Evolutionary conservation across 2,797 vertebrate species (phyloP).

Genomic region (Podargus strigoides): DNA sequence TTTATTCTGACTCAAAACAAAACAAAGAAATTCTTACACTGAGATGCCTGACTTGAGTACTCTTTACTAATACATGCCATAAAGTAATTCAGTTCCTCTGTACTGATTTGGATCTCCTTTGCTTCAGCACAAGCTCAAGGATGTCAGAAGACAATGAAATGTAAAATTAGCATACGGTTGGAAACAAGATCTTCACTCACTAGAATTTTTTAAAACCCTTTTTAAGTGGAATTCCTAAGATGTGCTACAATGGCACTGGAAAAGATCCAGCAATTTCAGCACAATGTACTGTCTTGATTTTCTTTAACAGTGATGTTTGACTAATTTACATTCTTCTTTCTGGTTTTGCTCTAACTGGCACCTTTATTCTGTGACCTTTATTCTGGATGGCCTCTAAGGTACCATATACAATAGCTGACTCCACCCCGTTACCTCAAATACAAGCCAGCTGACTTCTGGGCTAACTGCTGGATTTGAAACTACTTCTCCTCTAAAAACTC

Average conservation of each 20-base stretch:
- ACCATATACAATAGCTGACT: slow-evolving; percentile 5
- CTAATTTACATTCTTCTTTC: slow-evolving; percentile 14
- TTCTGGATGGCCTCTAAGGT: not conserved
- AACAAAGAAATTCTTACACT: not conserved
- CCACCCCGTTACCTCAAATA: not conserved
- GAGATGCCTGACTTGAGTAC: not conserved
- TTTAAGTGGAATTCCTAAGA: not conserved
- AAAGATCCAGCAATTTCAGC: not conserved
- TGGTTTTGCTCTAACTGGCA: not conserved
- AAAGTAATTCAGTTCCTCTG: not conserved
- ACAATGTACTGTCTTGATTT: not conserved
- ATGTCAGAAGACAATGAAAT: not conserved
- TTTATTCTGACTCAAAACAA: slow-evolving; percentile 19
- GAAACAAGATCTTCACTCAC: not conserved
- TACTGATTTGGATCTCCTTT: not conserved
- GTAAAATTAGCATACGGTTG: not conserved
- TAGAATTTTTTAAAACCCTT: not conserved
- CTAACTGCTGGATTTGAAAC: not conserved
- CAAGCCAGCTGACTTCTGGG: not conserved
- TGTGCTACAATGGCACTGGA: not conserved
- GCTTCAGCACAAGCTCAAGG: not conserved
- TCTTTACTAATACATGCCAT: not conserved
- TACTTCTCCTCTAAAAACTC: not conserved
- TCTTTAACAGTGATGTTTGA: not conserved
- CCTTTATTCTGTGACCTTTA: slow-evolving; percentile 26